Base-by-base conservation (phyloP, 2,888 invertebrate species). In the Eutolmus rufibarbis region DNA sequence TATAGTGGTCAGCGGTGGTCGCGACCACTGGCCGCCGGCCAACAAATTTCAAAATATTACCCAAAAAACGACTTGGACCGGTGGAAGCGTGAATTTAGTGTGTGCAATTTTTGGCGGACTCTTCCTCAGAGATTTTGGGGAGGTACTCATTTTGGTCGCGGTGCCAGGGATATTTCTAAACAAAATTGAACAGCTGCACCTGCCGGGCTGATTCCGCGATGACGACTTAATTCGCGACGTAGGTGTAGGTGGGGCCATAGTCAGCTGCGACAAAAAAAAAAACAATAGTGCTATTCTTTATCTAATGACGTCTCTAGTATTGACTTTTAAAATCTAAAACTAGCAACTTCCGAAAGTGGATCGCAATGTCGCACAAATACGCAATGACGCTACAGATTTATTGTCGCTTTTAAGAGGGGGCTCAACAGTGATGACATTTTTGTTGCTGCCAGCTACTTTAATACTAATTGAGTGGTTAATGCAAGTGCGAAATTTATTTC, bases 61-160 rank as follows among this genome's bases (percentile, higher is more conserved):
- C 66, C 57, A 82, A 82, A 82, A 82, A 82, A 34, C 1, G 34
- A 57, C 66, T 82, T 82, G 82, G 28, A 51, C 57, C 40, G 66
- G 56, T 82, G 51, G 34, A 81, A 56, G 16, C 81, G 79, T 7
- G 79, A 79, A 79, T 51, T 40, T 19, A 19, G 8, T 66, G 12
- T 66, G 12, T 66, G 66, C 23, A 23, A 82, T 37, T 82, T 66
- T 16, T 66, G 57, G 66, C 57, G 82, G 37, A 82, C 57, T 56
- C 28, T 23, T 81, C 19, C 66, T 0, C 66, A 28, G 51, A 66
- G 28, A 51, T 79, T 79, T 79, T 79, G 19, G 43, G 43, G 34
- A 16, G 28, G n/a, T 79, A n/a, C 14, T 51, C 16, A 28, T 51
- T 28, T 51, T 46, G 12, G 46, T 14, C 14, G 31, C 23, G 23